Conservation (phyloP, 2,113 vertebrate genomes). For the Aldabrachelys gigantea region DNA sequence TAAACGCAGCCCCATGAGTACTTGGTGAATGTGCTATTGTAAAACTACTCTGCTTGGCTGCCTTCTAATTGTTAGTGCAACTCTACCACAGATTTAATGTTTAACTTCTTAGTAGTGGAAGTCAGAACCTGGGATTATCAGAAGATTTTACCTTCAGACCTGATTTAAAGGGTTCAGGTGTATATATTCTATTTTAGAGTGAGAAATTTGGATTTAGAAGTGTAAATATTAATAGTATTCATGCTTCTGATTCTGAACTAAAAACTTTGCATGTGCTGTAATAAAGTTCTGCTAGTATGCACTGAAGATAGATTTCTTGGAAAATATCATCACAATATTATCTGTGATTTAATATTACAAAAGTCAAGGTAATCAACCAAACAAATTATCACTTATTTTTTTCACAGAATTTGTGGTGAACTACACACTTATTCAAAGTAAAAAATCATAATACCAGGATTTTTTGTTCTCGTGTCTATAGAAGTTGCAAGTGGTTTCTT, state of each 20-base stretch:
- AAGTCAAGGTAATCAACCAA: neutral
- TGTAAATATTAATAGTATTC: neutral
- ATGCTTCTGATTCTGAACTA: rapidly evolving
- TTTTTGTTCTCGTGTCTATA: neutral
- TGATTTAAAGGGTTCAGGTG: neutral
- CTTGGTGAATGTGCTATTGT: neutral
- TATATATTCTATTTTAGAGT: neutral
- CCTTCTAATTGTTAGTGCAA: neutral
- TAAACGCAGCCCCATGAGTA: neutral
- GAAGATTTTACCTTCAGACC: neutral
- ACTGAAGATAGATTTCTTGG: neutral
- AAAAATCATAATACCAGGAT: neutral
- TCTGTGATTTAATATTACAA: neutral
- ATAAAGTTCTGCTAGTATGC: neutral
- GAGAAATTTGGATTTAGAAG: neutral
- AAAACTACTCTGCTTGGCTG: neutral
- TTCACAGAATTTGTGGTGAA: neutral
- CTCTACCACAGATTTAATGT: neutral
- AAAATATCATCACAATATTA: neutral
- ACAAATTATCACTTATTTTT: neutral
- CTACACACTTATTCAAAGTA: too few species aligned
- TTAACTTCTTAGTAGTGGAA: neutral
- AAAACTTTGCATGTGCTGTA: neutral
- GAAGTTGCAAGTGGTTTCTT: neutral
- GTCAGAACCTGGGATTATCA: neutral